These are phyloP conservation scores for Galbula dea DNA, from an alignment of 2,113 vertebrate genomes.

Conservation along the genomic window DNA sequence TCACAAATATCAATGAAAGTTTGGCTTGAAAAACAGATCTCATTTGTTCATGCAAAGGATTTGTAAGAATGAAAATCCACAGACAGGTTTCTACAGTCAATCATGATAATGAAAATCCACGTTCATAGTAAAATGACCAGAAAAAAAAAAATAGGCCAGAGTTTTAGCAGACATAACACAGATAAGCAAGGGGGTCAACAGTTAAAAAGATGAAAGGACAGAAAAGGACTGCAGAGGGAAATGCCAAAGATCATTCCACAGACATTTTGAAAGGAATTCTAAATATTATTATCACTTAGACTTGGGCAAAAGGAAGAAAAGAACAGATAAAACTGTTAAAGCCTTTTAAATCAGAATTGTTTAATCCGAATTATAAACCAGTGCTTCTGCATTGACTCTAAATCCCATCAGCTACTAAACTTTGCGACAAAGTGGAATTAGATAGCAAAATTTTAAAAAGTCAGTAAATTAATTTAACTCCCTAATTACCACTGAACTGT, in stretches of 20 bases:
- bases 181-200: background rate
- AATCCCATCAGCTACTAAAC: background rate
- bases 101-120: background rate
- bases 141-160: background rate
- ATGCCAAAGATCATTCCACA: background rate
- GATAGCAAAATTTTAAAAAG: background rate
- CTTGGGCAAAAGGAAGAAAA: background rate
- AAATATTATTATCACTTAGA: background rate
- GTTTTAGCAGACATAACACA: background rate
- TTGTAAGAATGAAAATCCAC: background rate
- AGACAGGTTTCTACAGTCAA: background rate
- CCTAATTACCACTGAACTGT: background rate
- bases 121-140: background rate
- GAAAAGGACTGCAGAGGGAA: background rate
- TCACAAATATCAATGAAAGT: background rate
- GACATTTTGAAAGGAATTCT: background rate
- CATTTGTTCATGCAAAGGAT: background rate
- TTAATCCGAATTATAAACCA: background rate
- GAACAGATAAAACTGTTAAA: background rate
- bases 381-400: background rate
- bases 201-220: background rate
- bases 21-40: background rate
- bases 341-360: background rate
- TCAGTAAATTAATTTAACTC: background rate
- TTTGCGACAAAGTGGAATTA: background rate